A percentile compares a stretch with the other conserved stretches of the same genome.
Evolutionary conservation across 2,888 invertebrate genomes (phyloP).

Genomic region (Digitonthophagus gazella): DNA sequence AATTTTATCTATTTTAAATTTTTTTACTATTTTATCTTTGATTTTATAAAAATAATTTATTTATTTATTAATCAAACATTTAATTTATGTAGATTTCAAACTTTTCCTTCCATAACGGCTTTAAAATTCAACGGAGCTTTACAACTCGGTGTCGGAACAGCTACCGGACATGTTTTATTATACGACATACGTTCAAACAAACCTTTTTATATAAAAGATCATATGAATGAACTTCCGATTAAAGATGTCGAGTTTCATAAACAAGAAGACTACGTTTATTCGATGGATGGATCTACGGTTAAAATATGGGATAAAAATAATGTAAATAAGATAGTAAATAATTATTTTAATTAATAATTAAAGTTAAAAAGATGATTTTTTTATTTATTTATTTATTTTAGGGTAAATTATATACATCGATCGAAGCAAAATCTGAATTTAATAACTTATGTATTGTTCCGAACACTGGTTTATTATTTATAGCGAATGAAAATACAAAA

Average conservation of each 20-base stretch:
- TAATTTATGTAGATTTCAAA: conserved; percentile 60
- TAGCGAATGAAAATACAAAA: conserved; percentile 93
- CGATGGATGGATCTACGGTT: conserved; percentile 83
- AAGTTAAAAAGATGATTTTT: neutral
- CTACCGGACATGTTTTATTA: conserved; percentile 88
- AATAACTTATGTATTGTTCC: conserved; percentile 93
- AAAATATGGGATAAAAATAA: conserved; percentile 90
- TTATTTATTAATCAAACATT: conserved; percentile 35
- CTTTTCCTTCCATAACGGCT: conserved; percentile 74
- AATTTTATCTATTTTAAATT: no score
- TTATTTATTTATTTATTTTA: conserved; percentile 52
- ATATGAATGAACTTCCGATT: conserved; percentile 90
- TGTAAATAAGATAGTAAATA: conserved; percentile 61
- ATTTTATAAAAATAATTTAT: no score
- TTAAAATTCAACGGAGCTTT: conserved; percentile 74
- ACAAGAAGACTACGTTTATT: conserved; percentile 76
- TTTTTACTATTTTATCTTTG: no score
- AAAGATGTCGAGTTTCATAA: conserved; percentile 83
- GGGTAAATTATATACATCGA: conserved; percentile 92
- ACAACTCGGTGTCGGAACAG: conserved; percentile 86
- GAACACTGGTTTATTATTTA: conserved; percentile 85
- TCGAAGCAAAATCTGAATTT: conserved; percentile 82
- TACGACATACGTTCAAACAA: conserved; percentile 93
- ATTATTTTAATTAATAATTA: neutral
- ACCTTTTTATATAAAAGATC: conserved; percentile 89